phyloP scores from a whole-genome alignment of 2,113 vertebrate genomes.

The Campylomormyrus numenius region DNA sequence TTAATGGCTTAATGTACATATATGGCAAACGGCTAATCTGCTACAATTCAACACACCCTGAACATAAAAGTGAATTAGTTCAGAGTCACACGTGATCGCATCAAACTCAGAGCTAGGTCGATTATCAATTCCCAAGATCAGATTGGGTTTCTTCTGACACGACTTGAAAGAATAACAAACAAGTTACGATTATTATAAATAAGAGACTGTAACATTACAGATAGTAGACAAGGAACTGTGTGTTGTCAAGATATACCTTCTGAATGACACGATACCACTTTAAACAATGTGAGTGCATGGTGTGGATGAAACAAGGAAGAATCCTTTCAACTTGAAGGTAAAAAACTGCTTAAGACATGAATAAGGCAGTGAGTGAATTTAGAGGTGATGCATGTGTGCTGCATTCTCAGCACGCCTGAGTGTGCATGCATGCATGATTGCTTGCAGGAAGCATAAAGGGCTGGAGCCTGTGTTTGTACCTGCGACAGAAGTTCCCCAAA shows the following conservation, averaged over 20 bases:
- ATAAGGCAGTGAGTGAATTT: neutral
- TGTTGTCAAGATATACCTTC: neutral
- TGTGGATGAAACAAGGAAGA: neutral
- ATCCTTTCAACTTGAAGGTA: neutral
- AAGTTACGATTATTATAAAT: neutral
- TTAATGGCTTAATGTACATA: neutral
- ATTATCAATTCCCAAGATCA: neutral
- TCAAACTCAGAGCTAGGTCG: neutral
- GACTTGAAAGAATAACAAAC: neutral
- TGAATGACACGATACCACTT: neutral
- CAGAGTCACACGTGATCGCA: neutral
- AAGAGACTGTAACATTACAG: neutral
- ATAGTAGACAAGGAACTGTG: neutral
- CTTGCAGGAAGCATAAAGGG: neutral
- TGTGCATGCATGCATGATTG: neutral
- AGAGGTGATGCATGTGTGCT: neutral
- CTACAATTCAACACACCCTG: neutral
- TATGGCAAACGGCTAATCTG: neutral
- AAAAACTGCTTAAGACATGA: neutral
- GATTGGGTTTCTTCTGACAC: neutral
- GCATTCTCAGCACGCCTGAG: neutral
- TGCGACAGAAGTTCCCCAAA: slow-evolving; percentile 63
- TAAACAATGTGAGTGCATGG: neutral
- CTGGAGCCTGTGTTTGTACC: neutral
- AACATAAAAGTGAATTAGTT: neutral